Evolutionary conservation across 2,888 invertebrate species (phyloP), one percentile per base, ranked within the genome.

Genomic region (Platycnemis pennipes): DNA sequence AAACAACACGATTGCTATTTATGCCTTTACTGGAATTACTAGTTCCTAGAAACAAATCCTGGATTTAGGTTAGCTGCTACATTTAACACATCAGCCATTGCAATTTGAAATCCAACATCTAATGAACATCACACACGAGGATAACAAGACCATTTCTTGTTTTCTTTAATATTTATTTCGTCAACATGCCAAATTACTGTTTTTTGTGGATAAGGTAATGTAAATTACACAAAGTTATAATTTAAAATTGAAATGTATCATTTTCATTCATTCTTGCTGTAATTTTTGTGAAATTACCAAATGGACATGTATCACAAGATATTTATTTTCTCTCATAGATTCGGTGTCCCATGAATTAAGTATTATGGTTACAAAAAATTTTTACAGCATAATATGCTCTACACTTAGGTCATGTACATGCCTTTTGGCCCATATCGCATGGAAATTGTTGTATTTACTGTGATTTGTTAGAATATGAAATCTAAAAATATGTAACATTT

Each of bases 1-100:
- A 69, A 44, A 91, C 42, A 44, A 53, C n/a, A 91, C 91, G 42
- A 63, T n/a, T 91, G 91, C 91, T 69, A 91, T 91, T 63, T 13
- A 63, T 53, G 42, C 91, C 91, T 63, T 44, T 37, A 4, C 26
- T 77, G 77, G 77, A 77, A 11, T 77, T 26, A 13, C 16, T 77
- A 77, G 37, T 37, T 37, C 5, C 77, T 77, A 77, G 63, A 31
- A 77, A 37, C 77, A 31, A 77, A 63, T 77, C 3, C 77, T 37
- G 2, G 26, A 37, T 37, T 37, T n/a, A 44, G n/a, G 45, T n/a
- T 45, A 45, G 42, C 45, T 31, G 53, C 91, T 91, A 42, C 91
- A 31, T 91, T n/a, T 46, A 45, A 88, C 88, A 88, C 44, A 5
- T 13, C 44, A 44, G n/a, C 46, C 31, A 44, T 22, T 7, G 53